A percentile compares a stretch with the other conserved stretches of the same genome.
phyloP scores from a whole-genome alignment of 2,888 invertebrate genomes.

The Temnothorax unifasciatus region DNA sequence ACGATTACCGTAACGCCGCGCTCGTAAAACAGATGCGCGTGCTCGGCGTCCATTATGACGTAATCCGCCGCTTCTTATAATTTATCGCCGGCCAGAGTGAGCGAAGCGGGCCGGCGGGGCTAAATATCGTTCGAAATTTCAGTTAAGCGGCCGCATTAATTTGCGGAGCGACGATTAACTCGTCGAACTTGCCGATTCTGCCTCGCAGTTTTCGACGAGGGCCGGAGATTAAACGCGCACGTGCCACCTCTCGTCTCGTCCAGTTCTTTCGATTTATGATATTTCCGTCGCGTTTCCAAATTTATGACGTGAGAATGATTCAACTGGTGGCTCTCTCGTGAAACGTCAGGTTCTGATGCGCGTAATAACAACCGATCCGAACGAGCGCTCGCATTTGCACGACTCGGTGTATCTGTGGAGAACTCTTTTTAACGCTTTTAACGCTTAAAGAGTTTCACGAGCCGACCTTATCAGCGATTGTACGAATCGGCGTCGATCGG shows the following conservation, averaged over 20 bases:
- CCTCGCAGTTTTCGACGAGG: constrained; percentile 45
- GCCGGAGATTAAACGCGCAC: constrained; percentile 33
- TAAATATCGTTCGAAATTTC: constrained; percentile 57
- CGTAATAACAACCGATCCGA: constrained; percentile 29
- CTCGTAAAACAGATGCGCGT: constrained; percentile 76
- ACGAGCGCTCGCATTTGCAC: neutral
- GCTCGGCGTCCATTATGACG: constrained; percentile 58
- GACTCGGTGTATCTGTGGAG: constrained; percentile 5
- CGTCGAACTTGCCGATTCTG: constrained; percentile 52
- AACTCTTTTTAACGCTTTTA: constrained; percentile 8
- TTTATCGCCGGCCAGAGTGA: constrained; percentile 35
- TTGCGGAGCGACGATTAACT: constrained; percentile 52
- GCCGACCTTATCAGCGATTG: constrained; percentile 39
- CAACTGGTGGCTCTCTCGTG: constrained; percentile 45
- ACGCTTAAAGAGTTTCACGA: constrained; percentile 41
- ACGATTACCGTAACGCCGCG: constrained; percentile 80
- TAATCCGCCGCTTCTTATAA: constrained; percentile 55
- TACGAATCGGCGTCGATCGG: constrained; percentile 42
- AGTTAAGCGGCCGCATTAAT: constrained; percentile 53
- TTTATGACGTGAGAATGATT: constrained; percentile 47
- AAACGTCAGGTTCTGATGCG: neutral
- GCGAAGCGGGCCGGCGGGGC: neutral
- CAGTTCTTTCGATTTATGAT: constrained; percentile 43
- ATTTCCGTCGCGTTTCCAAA: constrained; percentile 40
- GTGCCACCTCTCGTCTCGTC: constrained; percentile 28